phyloP scores from a whole-genome alignment of 2,888 invertebrate genomes.

The Bugulina stolonifera region DNA sequence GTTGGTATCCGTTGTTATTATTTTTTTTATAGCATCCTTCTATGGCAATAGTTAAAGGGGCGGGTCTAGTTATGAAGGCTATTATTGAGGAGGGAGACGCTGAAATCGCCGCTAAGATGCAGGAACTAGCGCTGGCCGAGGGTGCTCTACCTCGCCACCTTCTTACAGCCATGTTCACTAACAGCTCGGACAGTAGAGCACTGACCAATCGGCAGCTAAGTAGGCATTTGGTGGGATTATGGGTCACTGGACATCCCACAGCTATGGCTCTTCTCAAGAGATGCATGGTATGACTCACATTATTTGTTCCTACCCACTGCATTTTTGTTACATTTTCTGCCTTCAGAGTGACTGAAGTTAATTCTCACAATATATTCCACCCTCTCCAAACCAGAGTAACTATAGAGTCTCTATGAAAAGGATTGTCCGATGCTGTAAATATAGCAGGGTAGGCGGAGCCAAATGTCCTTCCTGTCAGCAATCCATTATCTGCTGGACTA shows the following conservation, averaged over 20 bases:
- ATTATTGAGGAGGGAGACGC: slow-evolving; percentile 93
- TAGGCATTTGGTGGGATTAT: slow-evolving; percentile 85
- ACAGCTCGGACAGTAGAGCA: slow-evolving; percentile 70
- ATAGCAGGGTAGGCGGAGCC: too few relatives aligned
- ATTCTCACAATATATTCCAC: too few relatives aligned
- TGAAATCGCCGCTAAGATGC: slow-evolving; percentile 88
- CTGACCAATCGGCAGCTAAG: slow-evolving; percentile 81
- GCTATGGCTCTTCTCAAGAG: slow-evolving; percentile 78
- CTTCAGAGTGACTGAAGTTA: too few relatives aligned
- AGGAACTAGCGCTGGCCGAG: slow-evolving; percentile 88
- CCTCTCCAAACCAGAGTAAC: too few relatives aligned
- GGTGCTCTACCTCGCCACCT: slow-evolving; percentile 91
- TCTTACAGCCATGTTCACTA: slow-evolving; percentile 78
- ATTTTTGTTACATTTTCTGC: too few relatives aligned
- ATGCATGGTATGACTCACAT: slow-evolving; percentile 66
- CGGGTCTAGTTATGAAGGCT: slow-evolving; percentile 92
- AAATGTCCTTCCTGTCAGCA: too few relatives aligned
- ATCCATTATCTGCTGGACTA: too few relatives aligned
- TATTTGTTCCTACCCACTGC: too few relatives aligned
- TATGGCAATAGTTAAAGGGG: slow-evolving; percentile 95
- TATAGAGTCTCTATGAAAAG: too few relatives aligned
- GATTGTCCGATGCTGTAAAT: too few relatives aligned
- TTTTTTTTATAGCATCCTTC: slow-evolving; percentile 78
- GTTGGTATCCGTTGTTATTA: too few relatives aligned
- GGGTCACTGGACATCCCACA: slow-evolving; percentile 89